Base-by-base conservation (phyloP, 2,888 invertebrate genomes). In the Axea sp. region DNA sequence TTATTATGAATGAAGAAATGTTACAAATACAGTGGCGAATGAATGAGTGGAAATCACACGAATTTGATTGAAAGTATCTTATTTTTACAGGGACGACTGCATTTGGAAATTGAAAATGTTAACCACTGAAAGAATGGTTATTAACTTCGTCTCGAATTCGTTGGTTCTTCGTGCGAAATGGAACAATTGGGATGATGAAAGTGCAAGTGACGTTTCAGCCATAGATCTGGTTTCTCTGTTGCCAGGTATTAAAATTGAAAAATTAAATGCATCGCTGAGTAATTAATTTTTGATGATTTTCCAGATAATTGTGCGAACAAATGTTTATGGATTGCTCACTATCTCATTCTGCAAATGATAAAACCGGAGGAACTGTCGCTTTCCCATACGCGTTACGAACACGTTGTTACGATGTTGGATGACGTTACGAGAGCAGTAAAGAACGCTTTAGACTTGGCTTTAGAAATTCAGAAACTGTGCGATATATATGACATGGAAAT, bases 291-390 rank as follows among this genome's bases (percentile, higher is more conserved):
- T 31, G 6, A 11, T 4, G 19, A 19, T 3, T 19, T 11, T 31
- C 11, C 37, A 55, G 55, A 55, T 39, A 12, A 28, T 17, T 39
- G 30, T 14, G 8, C 2, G 0, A 7, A 55, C 6, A 37, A 55
- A 5, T 39, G 9, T 30, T 7, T 55, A 5, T 30, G 17, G 11
- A 26, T 55, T 39, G 28, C 39, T n/a, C 55, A 55, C 30, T 4
- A 55, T 19, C 19, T 55, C 3, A 17, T 39, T 11, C 14, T 11
- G 15, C 17, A 39, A 17, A 5, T 19, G 8, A 2, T 55, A 11
- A 55, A 39, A 7, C 7, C 19, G 2, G 11, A 15, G 12, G 17
- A 26, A 5, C 30, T 55, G 11, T 24, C 17, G 7, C 11, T 8
- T 11, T 8, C 7, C 3, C 39, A 30, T 17, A 39, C 15, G 9